A percentile compares a stretch with the other conserved stretches of the same genome.
Evolutionary conservation across 2,888 invertebrate species (phyloP).

Genomic region (Leucoptera coffeella): DNA sequence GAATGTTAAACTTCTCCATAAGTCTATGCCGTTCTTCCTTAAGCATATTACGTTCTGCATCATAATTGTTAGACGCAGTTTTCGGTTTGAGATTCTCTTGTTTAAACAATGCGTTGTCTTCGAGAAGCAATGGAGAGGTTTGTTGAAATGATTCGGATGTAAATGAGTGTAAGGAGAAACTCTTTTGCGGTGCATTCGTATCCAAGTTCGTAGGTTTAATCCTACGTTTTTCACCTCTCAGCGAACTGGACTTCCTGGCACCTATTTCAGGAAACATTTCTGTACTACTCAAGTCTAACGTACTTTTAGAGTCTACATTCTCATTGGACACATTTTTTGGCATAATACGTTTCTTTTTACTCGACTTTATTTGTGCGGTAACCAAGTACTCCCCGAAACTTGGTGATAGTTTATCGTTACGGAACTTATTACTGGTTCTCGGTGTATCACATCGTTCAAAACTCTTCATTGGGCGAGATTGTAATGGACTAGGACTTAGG

Average conservation of each 20-base stretch:
- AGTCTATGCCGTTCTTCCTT: constrained; percentile 37
- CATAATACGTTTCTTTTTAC: constrained; percentile 20
- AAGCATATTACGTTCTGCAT: constrained; percentile 30
- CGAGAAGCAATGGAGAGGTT: constrained; percentile 17
- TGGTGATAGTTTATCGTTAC: constrained; percentile 27
- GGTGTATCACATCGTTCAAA: constrained; percentile 35
- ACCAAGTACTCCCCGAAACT: constrained; percentile 30
- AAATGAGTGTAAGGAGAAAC: constrained; percentile 27
- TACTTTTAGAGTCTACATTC: constrained; percentile 17
- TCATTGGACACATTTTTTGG: constrained; percentile 20
- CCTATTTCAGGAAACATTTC: constrained; percentile 40
- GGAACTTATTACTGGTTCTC: constrained; percentile 20
- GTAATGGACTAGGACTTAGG: constrained; percentile 27
- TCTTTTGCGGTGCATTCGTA: constrained; percentile 18
- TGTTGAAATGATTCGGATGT: constrained; percentile 26
- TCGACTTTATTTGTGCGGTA: constrained; percentile 16
- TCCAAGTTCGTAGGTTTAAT: constrained; percentile 53
- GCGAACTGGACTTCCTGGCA: constrained; percentile 24
- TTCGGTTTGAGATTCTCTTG: constrained; percentile 21
- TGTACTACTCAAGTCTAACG: constrained; percentile 29
- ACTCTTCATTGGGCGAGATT: constrained; percentile 10
- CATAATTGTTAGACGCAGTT: constrained; percentile 22
- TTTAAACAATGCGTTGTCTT: constrained; percentile 32
- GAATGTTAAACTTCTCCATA: constrained; percentile 39
- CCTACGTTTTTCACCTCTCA: constrained; percentile 25